These are phyloP conservation scores for Drosophila pallidifrons DNA, from an alignment of 1,140 invertebrate species.

Conservation along the genomic window DNA sequence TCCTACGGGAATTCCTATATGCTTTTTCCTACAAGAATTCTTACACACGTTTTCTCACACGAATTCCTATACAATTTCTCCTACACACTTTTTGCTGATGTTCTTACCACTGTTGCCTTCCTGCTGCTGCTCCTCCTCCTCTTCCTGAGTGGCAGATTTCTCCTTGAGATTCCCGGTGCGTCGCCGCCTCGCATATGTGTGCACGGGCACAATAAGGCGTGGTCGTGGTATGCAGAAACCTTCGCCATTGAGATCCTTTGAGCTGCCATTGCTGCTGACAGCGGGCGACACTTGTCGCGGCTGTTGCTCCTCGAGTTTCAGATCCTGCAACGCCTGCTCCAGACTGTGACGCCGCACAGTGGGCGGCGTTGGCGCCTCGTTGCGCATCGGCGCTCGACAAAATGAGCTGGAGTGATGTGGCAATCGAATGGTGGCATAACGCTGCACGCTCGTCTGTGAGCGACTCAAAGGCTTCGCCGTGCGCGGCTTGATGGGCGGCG, in stretches of 20 bases:
- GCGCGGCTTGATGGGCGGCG: conserved; percentile 49
- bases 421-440: conserved; percentile 75
- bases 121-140: conserved; percentile 35
- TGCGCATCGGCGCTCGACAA: conserved; percentile 11
- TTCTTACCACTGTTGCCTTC: conserved; percentile 60
- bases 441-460: conserved; percentile 66
- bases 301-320: conserved; percentile 32
- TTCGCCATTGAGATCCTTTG: conserved; percentile 83
- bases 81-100: neutral
- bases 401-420: conserved; percentile 63
- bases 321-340: conserved; percentile 58
- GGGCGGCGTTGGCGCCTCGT: neutral
- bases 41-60: neutral
- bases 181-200: conserved; percentile 92
- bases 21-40: neutral
- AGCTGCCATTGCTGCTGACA: conserved; percentile 69
- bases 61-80: neutral
- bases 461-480: conserved; percentile 48
- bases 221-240: conserved; percentile 93
- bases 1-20: neutral
- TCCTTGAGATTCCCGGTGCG: conserved; percentile 90
- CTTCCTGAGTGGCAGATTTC: conserved; percentile 47
- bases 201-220: conserved; percentile 93
- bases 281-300: conserved; percentile 57
- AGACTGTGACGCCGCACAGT: conserved; percentile 51